phyloP scores from a whole-genome alignment of 2,113 vertebrate genomes.

The Mormoops blainvillei region DNA sequence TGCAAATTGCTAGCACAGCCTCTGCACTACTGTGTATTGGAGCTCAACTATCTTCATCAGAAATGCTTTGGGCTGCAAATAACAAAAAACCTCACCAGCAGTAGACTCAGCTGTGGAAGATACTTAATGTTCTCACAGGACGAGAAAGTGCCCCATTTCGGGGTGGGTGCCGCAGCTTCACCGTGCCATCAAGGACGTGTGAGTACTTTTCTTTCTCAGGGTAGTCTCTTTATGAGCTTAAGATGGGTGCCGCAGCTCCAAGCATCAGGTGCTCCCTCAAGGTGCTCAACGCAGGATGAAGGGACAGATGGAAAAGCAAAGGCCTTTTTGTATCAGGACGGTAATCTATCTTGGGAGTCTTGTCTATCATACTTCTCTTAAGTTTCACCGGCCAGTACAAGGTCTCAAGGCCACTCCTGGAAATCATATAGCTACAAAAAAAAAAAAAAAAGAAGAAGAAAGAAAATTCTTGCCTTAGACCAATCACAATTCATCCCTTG shows the following conservation, averaged over 20 bases:
- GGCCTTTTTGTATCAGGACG: background rate
- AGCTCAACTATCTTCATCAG: background rate
- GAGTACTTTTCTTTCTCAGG: background rate
- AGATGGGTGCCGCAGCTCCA: background rate
- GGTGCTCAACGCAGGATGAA: background rate
- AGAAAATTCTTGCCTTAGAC: background rate
- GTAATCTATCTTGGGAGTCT: background rate
- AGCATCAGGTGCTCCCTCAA: background rate
- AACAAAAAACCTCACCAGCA: background rate
- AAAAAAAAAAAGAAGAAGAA: background rate
- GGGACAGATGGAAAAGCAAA: background rate
- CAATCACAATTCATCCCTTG: background rate
- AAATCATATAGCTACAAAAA: background rate
- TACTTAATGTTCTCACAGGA: background rate
- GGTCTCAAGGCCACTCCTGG: background rate
- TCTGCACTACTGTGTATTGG: background rate
- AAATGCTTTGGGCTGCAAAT: background rate
- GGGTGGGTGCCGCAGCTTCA: background rate
- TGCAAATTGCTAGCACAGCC: background rate
- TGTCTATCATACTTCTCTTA: background rate
- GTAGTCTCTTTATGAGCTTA: background rate
- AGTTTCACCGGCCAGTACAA: background rate
- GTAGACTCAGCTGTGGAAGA: background rate
- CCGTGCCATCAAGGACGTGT: background rate
- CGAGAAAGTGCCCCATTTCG: background rate